phyloP scores from a whole-genome alignment of 1,140 invertebrate genomes.

The Galendromus occidentalis region DNA sequence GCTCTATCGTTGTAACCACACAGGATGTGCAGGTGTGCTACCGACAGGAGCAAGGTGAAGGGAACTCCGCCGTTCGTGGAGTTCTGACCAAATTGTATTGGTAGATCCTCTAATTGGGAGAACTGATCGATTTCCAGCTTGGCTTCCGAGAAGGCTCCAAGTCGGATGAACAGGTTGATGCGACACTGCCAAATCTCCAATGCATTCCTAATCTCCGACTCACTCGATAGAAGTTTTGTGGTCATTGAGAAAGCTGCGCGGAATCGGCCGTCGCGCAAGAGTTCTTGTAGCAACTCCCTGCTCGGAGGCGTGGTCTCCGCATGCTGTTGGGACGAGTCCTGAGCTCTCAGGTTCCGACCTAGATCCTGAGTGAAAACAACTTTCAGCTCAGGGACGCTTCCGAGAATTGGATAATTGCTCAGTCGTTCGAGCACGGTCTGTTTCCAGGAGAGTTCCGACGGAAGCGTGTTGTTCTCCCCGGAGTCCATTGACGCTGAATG shows the following conservation, averaged over 20 bases:
- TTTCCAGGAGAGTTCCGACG: neutral
- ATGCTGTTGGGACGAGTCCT: neutral
- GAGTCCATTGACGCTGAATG: no score
- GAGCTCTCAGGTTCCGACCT: neutral
- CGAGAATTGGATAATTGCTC: neutral
- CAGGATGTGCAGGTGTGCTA: neutral
- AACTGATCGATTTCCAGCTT: conserved; percentile 2
- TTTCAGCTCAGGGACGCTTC: neutral
- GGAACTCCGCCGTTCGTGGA: neutral
- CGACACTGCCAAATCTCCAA: neutral
- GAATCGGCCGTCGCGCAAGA: neutral
- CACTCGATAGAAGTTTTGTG: neutral
- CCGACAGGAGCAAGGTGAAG: neutral
- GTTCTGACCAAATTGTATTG: neutral
- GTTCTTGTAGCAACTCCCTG: neutral
- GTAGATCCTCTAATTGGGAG: neutral
- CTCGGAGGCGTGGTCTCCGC: neutral
- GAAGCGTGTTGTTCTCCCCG: no score
- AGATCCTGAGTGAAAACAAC: neutral
- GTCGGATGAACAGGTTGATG: neutral
- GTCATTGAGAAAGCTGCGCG: neutral
- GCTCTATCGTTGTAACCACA: neutral
- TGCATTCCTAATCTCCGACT: neutral
- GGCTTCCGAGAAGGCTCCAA: neutral
- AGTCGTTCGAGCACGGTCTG: neutral